Conservation (phyloP, 2,888 invertebrate genomes). For the Frankliniella intonsa region DNA sequence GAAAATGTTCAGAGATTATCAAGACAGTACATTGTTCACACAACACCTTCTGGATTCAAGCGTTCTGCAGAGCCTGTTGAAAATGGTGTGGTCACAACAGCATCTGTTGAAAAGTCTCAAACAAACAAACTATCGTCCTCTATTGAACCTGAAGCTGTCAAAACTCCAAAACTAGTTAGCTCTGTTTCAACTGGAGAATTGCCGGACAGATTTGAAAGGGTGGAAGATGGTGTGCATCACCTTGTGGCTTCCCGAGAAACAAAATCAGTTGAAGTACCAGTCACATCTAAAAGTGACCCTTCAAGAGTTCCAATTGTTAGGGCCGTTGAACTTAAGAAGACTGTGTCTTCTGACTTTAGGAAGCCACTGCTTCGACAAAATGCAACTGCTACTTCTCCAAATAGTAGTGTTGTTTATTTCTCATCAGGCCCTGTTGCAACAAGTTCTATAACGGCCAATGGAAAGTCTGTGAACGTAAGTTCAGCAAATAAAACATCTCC, state of each 20-base stretch:
- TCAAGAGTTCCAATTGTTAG: slow-evolving; percentile 50
- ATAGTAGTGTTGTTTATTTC: slow-evolving; percentile 8
- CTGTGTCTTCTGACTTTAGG: slow-evolving; percentile 38
- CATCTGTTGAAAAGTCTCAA: neutral
- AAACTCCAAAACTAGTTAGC: neutral
- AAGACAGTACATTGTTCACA: slow-evolving; percentile 34
- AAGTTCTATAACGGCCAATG: neutral
- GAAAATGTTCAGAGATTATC: slow-evolving; percentile 34
- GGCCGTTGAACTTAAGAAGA: slow-evolving; percentile 51
- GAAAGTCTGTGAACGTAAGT: neutral
- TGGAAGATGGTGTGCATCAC: neutral
- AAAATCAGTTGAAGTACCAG: neutral
- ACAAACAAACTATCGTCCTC: neutral
- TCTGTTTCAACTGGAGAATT: neutral
- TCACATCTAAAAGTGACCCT: slow-evolving; percentile 41
- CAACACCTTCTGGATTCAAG: slow-evolving; percentile 6
- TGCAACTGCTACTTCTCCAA: neutral
- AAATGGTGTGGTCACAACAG: neutral
- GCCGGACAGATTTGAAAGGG: neutral
- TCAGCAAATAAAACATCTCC: slow-evolving; percentile 17
- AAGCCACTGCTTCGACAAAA: neutral
- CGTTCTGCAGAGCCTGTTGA: slow-evolving; percentile 2
- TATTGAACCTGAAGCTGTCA: neutral
- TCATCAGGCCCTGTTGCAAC: neutral
- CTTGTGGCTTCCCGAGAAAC: neutral